Evolutionary conservation across 2,888 invertebrate species (phyloP).

Genomic region (Ptilodon capucinus): DNA sequence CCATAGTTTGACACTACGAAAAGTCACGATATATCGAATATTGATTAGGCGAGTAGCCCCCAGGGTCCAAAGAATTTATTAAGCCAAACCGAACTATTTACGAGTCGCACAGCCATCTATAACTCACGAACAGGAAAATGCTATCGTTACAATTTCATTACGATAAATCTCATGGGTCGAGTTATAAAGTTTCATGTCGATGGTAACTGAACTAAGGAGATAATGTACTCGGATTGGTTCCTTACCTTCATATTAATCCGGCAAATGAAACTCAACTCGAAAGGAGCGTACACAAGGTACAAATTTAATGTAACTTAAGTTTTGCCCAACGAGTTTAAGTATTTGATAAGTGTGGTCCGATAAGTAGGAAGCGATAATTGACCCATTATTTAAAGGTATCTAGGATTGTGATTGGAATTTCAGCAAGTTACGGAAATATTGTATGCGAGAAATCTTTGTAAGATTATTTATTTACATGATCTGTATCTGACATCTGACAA

Average conservation of each 20-base stretch:
- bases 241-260: conserved; percentile 40
- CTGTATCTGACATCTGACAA: too few relatives aligned
- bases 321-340: conserved; percentile 37
- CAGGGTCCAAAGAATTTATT: conserved; percentile 50
- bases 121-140: conserved; percentile 65
- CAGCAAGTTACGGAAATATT: conserved; percentile 25
- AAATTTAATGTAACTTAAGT: conserved; percentile 19
- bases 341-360: conserved; percentile 58
- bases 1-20: too few relatives aligned
- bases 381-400: conserved; percentile 59
- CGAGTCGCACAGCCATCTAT: conserved; percentile 55
- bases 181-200: conserved; percentile 71
- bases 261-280: conserved; percentile 38
- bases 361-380: conserved; percentile 61
- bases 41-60: too few relatives aligned
- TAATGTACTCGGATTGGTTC: conserved; percentile 63
- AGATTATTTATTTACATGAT: too few relatives aligned
- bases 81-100: conserved; percentile 59
- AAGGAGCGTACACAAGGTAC: conserved; percentile 21
- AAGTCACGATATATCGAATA: too few relatives aligned
- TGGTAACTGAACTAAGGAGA: conserved; percentile 65
- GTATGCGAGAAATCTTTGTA: conserved; percentile 9
- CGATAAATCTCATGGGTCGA: conserved; percentile 64
- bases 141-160: conserved; percentile 71
- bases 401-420: conserved; percentile 32